Evolutionary conservation across 2,888 invertebrate genomes (phyloP).

Genomic region (Busseola fusca): DNA sequence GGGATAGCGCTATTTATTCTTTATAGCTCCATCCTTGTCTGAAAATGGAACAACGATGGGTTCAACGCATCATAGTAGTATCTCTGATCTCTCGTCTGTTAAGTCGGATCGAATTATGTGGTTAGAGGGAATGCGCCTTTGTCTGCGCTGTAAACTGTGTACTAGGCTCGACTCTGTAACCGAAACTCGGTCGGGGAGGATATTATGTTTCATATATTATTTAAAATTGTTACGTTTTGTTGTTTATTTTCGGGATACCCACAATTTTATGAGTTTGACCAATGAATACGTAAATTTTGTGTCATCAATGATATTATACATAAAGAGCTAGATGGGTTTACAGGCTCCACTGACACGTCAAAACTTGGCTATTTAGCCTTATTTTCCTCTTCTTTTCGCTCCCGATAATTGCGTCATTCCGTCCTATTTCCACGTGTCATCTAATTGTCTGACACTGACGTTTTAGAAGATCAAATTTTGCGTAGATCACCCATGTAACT

Average conservation of each 20-base stretch:
- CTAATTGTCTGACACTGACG: too few relatives aligned
- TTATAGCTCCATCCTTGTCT: too few relatives aligned
- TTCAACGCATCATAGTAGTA: too few relatives aligned
- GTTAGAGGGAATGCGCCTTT: neutral
- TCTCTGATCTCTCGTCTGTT: too few relatives aligned
- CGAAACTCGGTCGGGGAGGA: neutral
- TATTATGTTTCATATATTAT: slow-evolving; percentile 13
- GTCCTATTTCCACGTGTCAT: neutral
- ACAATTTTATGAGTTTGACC: neutral
- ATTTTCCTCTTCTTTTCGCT: neutral
- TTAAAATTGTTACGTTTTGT: slow-evolving; percentile 22
- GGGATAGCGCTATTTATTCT: too few relatives aligned
- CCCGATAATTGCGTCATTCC: neutral
- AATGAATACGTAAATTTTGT: slow-evolving; percentile 1
- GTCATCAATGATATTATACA: neutral
- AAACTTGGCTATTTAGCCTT: neutral
- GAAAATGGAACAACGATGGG: too few relatives aligned
- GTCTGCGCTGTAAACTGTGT: too few relatives aligned
- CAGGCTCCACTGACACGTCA: neutral
- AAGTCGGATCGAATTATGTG: too few relatives aligned
- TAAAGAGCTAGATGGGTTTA: neutral
- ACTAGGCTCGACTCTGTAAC: neutral
- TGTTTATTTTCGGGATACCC: neutral
- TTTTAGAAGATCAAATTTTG: neutral
- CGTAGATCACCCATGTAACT: neutral